These are phyloP conservation scores for Megalopta genalis DNA, from an alignment of 1,140 invertebrate species.

Conservation along the genomic window DNA sequence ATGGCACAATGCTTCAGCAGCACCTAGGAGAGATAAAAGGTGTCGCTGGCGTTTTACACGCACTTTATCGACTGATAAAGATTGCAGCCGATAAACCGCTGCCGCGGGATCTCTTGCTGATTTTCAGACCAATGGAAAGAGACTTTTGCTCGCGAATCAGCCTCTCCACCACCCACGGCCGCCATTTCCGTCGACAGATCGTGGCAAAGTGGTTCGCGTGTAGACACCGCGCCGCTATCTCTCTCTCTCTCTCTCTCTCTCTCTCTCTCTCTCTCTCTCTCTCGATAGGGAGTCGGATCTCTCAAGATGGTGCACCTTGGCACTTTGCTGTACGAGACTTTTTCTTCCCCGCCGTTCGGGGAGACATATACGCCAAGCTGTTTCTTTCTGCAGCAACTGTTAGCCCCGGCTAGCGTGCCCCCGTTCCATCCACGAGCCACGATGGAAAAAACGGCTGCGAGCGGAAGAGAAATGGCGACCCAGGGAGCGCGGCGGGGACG, in stretches of 20 bases:
- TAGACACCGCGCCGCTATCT: conserved; percentile 41
- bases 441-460: conserved; percentile 8
- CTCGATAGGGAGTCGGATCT: conserved; percentile 56
- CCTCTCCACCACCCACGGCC: conserved; percentile 10
- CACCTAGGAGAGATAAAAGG: neutral
- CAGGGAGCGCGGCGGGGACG: neutral
- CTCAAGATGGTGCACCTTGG: conserved; percentile 59
- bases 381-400: conserved; percentile 35
- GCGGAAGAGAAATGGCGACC: neutral
- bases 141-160: neutral
- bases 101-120: neutral
- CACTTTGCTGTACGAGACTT: conserved; percentile 55
- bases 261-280: no score
- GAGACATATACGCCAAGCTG: conserved; percentile 38
- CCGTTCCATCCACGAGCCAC: conserved; percentile 3
- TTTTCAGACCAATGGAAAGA: conserved; percentile 21
- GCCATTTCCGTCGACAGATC: conserved; percentile 55
- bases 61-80: neutral
- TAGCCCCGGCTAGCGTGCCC: neutral
- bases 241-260: neutral
- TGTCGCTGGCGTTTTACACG: neutral
- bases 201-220: conserved; percentile 54
- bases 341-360: conserved; percentile 16
- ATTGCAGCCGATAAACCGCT: neutral
- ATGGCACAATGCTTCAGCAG: neutral